phyloP scores from a whole-genome alignment of 2,888 invertebrate genomes.

The Sesia apiformis region DNA sequence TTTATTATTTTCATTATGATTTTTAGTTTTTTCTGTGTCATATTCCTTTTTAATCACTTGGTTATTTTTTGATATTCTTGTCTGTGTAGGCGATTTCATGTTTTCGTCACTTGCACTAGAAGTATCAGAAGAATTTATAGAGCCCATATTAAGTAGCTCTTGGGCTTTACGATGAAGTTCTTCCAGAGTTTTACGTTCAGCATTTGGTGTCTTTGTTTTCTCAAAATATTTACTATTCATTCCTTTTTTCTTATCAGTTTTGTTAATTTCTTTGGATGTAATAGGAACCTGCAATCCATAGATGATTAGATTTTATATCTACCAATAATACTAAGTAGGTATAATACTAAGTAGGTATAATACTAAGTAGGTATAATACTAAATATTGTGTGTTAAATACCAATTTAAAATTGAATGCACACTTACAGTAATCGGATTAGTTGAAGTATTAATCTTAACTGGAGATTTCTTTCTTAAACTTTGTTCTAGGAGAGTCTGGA shows the following conservation, averaged over 20 bases:
- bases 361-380: no score
- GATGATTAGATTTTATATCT: no score
- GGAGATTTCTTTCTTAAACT: constrained; percentile 11
- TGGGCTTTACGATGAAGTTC: constrained; percentile 58
- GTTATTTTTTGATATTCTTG: background rate
- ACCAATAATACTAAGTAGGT: no score
- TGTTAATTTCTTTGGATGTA: no score
- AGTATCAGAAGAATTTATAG: constrained; percentile 44
- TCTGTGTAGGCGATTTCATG: background rate
- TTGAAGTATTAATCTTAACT: no score
- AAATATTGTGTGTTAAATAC: no score
- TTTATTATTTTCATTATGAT: constrained; percentile 2
- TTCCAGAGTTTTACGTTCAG: constrained; percentile 39
- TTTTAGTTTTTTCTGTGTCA: constrained; percentile 3
- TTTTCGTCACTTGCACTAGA: constrained; percentile 27
- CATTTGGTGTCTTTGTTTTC: constrained; percentile 9
- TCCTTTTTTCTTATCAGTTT: no score
- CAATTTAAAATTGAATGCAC: no score
- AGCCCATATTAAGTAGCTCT: constrained; percentile 46
- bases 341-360: no score
- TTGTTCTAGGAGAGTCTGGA: constrained; percentile 40
- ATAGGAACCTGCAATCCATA: no score
- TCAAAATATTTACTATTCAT: no score
- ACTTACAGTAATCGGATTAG: no score
- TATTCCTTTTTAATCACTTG: background rate